Conservation (phyloP, 2,797 vertebrate species). For the Sebastes nivosus region DNA sequence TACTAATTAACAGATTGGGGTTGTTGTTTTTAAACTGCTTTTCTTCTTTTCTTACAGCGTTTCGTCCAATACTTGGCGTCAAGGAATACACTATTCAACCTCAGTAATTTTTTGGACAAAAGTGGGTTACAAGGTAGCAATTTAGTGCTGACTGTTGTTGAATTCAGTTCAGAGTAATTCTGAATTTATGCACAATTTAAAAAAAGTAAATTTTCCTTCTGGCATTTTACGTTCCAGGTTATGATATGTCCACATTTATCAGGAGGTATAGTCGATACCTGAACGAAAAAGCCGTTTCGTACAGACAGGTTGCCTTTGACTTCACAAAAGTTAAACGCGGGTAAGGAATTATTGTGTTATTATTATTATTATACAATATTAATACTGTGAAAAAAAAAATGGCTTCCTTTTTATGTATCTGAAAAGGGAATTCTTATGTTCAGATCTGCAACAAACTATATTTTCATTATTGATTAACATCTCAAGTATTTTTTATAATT, state of each 20-base stretch:
- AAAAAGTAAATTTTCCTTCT: neutral
- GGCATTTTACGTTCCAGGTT: slow-evolving; percentile 79
- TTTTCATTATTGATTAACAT: neutral
- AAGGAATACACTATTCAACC: slow-evolving; percentile 99
- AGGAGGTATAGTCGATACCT: slow-evolving; percentile 97
- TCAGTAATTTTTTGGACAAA: slow-evolving; percentile 99
- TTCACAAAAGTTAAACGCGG: slow-evolving; percentile 99
- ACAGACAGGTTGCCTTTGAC: slow-evolving; percentile 99
- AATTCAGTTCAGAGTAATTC: neutral
- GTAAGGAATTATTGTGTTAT: slow-evolving; percentile 78
- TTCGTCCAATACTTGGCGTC: slow-evolving; percentile 99
- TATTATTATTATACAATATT: neutral
- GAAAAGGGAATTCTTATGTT: neutral
- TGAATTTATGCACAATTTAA: neutral
- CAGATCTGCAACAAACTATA: accelerated
- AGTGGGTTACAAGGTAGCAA: slow-evolving; percentile 96
- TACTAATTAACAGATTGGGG: neutral
- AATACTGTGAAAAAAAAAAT: neutral
- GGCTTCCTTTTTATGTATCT: neutral
- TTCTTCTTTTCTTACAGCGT: slow-evolving; percentile 79
- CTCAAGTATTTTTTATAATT: neutral
- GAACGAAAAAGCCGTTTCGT: slow-evolving; percentile 99
- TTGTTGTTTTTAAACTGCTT: slow-evolving; percentile 2
- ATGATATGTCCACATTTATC: slow-evolving; percentile 99
- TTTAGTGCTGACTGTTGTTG: neutral